phyloP scores from a whole-genome alignment of 2,888 invertebrate species.

The Plagodis dolabraria region DNA sequence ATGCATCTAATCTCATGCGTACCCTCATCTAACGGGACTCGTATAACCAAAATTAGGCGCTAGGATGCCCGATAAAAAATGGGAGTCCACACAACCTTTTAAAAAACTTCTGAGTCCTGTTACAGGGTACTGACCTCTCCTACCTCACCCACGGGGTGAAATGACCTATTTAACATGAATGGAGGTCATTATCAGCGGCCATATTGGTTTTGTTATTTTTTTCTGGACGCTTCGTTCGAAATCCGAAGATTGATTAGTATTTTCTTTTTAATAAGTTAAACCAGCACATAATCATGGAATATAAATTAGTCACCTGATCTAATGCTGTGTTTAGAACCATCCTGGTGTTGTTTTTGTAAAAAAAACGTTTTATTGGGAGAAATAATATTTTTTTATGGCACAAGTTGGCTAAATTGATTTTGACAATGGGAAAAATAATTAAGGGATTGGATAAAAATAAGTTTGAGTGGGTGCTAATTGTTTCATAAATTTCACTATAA shows the following conservation, averaged over 20 bases:
- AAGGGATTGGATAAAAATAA: too few relatives aligned
- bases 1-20: conserved; percentile 44
- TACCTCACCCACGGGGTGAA: conserved; percentile 61
- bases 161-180: conserved; percentile 80
- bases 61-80: conserved; percentile 79
- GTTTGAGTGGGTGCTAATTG: too few relatives aligned
- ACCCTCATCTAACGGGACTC: conserved; percentile 71
- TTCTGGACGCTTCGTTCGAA: conserved; percentile 34
- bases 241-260: conserved; percentile 40
- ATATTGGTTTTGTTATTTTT: conserved; percentile 43
- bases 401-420: too few relatives aligned
- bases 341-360: too few relatives aligned
- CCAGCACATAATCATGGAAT: conserved; percentile 2
- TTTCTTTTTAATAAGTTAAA: conserved; percentile 27
- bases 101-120: conserved; percentile 79
- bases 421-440: too few relatives aligned
- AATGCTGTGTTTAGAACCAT: too few relatives aligned
- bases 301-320: too few relatives aligned
- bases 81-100: conserved; percentile 55
- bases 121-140: conserved; percentile 75
- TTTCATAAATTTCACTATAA: too few relatives aligned
- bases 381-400: too few relatives aligned
- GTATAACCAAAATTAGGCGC: conserved; percentile 74
- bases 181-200: conserved; percentile 66
- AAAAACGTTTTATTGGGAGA: too few relatives aligned